Conservation (phyloP, 2,888 invertebrate genomes). For the Hecatera dysodea region DNA sequence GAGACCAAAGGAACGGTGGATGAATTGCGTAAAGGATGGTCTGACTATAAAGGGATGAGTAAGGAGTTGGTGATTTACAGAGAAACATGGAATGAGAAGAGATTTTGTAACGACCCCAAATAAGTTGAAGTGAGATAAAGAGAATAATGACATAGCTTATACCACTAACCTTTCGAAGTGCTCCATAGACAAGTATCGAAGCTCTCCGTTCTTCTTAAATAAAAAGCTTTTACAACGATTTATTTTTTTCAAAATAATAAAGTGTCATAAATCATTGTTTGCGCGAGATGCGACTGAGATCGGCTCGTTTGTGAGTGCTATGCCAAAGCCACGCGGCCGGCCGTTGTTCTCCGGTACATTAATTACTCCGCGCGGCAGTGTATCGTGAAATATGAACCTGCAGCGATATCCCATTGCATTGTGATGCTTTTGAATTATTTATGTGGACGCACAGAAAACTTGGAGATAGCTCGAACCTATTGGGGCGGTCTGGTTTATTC, state of each 20-base stretch:
- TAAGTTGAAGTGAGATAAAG: too few species aligned
- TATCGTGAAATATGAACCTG: slow-evolving; percentile 86
- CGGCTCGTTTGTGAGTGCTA: slow-evolving; percentile 62
- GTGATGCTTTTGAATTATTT: slow-evolving; percentile 83
- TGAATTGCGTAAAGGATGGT: neutral
- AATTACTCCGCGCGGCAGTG: slow-evolving; percentile 79
- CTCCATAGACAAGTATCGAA: too few species aligned
- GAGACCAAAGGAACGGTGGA: neutral
- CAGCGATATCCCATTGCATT: slow-evolving; percentile 81
- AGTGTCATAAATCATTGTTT: slow-evolving; percentile 75
- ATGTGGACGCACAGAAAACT: slow-evolving; percentile 67
- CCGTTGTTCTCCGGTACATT: slow-evolving; percentile 78
- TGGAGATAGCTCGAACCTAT: slow-evolving; percentile 32
- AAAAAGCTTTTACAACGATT: neutral
- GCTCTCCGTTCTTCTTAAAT: neutral
- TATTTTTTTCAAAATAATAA: slow-evolving; percentile 38
- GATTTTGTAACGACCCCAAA: too few species aligned
- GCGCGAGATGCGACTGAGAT: slow-evolving; percentile 69
- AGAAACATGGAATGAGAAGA: neutral
- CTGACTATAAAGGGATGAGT: neutral
- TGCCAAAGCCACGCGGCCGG: slow-evolving; percentile 71
- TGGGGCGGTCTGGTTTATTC: slow-evolving; percentile 21
- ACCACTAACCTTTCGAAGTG: too few species aligned
- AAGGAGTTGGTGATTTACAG: too few species aligned
- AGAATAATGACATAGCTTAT: too few species aligned